Conservation (phyloP, 23 tunicate species). For the Botrylloides violaceus region DNA sequence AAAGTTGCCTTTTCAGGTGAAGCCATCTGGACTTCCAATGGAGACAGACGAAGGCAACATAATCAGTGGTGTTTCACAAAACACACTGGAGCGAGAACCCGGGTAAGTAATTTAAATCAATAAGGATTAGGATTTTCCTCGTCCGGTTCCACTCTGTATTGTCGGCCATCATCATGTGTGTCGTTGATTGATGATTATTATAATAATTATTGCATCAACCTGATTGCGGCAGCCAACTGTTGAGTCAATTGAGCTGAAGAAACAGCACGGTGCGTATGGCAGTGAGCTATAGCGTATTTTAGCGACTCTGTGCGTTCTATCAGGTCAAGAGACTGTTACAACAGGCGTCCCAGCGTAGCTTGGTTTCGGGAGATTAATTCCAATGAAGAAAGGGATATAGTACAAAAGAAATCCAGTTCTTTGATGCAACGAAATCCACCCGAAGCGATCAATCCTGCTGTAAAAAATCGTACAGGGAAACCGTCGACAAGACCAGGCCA, state of each 20-base stretch:
- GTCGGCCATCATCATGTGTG: too few species aligned
- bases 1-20: too few species aligned
- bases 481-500: conserved; percentile 41
- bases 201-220: neutral
- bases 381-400: conserved; percentile 6
- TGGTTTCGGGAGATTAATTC: conserved; percentile 23
- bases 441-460: conserved; percentile 30
- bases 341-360: conserved; percentile 32
- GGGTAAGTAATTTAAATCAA: too few species aligned
- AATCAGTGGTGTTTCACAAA: neutral
- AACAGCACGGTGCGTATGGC: too few species aligned
- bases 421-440: neutral
- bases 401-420: conserved; percentile 15
- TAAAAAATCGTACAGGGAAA: conserved; percentile 53
- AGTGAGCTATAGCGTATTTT: neutral
- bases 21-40: neutral
- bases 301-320: neutral
- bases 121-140: too few species aligned
- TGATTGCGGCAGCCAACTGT: neutral
- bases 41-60: neutral
- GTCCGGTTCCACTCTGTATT: too few species aligned
- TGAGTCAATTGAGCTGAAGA: too few species aligned
- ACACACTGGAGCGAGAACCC: neutral
- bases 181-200: too few species aligned
- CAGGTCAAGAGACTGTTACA: conserved; percentile 18